Evolutionary conservation across 2,888 invertebrate genomes (phyloP).

Genomic region (Gastrophysa polygoni): DNA sequence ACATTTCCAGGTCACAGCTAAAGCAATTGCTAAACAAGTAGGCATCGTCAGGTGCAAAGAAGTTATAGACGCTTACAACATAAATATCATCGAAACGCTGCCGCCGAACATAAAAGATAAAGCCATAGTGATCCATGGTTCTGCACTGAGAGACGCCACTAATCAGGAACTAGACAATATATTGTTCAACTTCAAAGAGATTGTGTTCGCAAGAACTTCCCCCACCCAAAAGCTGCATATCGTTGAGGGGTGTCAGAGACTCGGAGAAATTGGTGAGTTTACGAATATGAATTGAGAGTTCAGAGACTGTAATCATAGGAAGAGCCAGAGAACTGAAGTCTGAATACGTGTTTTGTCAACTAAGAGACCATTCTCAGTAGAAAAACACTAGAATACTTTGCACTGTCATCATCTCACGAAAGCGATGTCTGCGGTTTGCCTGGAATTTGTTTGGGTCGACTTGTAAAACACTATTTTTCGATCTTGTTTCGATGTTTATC

Average conservation of each 20-base stretch:
- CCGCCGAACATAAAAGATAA: slow-evolving; percentile 51
- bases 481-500: too few relatives aligned
- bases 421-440: too few relatives aligned
- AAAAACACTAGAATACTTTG: too few relatives aligned
- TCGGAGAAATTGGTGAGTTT: slow-evolving; percentile 72
- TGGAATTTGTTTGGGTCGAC: too few relatives aligned
- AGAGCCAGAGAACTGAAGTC: too few relatives aligned
- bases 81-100: slow-evolving; percentile 49
- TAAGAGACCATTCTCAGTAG: too few relatives aligned
- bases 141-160: slow-evolving; percentile 59
- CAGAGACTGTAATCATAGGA: too few relatives aligned
- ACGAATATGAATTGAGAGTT: too few relatives aligned
- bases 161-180: slow-evolving; percentile 61
- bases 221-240: slow-evolving; percentile 66
- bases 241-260: slow-evolving; percentile 81
- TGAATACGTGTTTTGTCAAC: too few relatives aligned
- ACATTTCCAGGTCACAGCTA: slow-evolving; percentile 66
- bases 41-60: slow-evolving; percentile 69
- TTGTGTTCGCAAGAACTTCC: slow-evolving; percentile 67
- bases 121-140: slow-evolving; percentile 64
- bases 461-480: too few relatives aligned
- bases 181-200: slow-evolving; percentile 64
- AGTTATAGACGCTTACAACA: slow-evolving; percentile 47
- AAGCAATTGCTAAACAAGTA: slow-evolving; percentile 76
- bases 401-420: too few relatives aligned